Evolutionary conservation across 2,797 vertebrate species (phyloP).

Genomic region (Bradypodion pumilum): DNA sequence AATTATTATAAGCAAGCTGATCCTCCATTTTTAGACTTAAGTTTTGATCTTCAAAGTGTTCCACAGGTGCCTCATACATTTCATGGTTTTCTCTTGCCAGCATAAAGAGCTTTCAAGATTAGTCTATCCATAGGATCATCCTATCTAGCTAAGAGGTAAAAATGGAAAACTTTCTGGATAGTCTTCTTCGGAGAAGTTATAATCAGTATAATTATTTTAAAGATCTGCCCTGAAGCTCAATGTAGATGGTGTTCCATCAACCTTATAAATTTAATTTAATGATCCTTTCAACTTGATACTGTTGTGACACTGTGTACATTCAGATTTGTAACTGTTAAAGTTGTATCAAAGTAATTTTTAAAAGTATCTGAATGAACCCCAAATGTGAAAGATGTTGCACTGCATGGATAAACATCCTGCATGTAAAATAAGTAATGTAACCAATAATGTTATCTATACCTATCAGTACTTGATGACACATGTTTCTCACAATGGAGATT

Average conservation of each 20-base stretch:
- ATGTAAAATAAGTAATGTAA: not conserved
- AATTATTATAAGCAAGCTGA: not conserved
- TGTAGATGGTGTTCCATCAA: not conserved
- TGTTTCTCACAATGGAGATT: not conserved
- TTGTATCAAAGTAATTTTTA: slow-evolving; percentile 2
- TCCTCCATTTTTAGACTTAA: not conserved
- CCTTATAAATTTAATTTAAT: slow-evolving; percentile 32
- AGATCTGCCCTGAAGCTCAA: slow-evolving; percentile 1
- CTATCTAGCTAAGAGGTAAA: not conserved
- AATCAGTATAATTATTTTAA: not conserved
- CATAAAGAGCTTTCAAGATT: not conserved
- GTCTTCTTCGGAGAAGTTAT: slow-evolving; percentile 4
- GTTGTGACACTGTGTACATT: not conserved
- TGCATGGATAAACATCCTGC: not conserved
- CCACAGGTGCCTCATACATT: not conserved
- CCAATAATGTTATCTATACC: not conserved
- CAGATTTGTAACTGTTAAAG: slow-evolving; percentile 14
- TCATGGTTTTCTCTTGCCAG: not conserved
- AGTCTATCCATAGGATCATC: not conserved
- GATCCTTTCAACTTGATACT: not conserved
- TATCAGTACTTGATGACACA: not conserved
- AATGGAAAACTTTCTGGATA: not conserved
- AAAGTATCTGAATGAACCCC: not conserved
- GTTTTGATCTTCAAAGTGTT: not conserved
- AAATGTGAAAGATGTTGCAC: not conserved